These are phyloP conservation scores for Steinernema scapterisci DNA, from an alignment of 2,888 invertebrate genomes.

Conservation along the genomic window DNA sequence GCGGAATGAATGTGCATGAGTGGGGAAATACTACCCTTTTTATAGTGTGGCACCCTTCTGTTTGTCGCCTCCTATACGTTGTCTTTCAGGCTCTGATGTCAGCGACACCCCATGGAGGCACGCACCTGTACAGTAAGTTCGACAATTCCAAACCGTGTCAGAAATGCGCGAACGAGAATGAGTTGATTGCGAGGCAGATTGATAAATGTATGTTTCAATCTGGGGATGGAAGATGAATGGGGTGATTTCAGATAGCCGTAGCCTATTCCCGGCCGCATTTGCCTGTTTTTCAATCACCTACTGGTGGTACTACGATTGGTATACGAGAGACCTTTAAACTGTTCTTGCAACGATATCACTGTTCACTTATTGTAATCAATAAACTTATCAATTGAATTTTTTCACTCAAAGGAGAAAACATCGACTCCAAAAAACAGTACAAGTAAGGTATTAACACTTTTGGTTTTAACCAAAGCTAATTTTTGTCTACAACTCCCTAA, in stretches of 20 bases:
- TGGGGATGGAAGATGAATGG: neutral
- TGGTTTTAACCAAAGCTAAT: no score
- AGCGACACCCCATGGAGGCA: constrained; percentile 51
- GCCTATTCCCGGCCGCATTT: constrained; percentile 60
- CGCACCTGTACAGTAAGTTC: constrained; percentile 55
- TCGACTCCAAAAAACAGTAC: no score
- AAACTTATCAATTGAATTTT: no score
- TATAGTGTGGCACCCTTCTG: neutral
- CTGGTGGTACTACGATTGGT: constrained; percentile 59
- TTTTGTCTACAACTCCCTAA: no score
- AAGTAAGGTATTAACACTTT: no score
- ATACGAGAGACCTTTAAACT: constrained; percentile 8
- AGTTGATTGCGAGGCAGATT: constrained; percentile 56
- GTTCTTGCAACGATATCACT: neutral
- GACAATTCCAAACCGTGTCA: constrained; percentile 60
- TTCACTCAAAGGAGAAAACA: no score
- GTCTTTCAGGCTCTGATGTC: constrained; percentile 55
- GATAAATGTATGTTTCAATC: constrained; percentile 53
- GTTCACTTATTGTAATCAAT: neutral
- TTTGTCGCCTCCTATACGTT: neutral
- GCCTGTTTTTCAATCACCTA: constrained; percentile 56
- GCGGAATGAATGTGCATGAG: constrained; percentile 28
- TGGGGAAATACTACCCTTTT: neutral
- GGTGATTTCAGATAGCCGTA: constrained; percentile 54
- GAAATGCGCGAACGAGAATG: constrained; percentile 54